Evolutionary conservation across 2,113 vertebrate species (phyloP).

Genomic region (Pelodiscus sinensis): DNA sequence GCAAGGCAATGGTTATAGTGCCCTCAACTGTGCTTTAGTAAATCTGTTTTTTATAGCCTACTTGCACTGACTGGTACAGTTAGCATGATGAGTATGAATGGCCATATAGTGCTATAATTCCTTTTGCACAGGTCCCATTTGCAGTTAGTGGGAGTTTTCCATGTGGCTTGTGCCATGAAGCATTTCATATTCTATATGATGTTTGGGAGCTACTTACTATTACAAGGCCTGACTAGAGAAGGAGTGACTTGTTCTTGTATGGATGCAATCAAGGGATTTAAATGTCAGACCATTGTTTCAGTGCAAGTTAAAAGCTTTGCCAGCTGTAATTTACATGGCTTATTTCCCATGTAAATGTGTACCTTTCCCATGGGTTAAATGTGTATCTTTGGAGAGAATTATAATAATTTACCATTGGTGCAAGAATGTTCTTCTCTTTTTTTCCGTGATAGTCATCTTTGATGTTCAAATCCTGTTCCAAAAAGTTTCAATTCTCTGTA

Average conservation of each 20-base stretch:
- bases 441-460: background rate
- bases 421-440: background rate
- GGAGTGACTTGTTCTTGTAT: slow-evolving; percentile 2
- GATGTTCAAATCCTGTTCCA: background rate
- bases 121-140: background rate
- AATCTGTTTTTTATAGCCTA: background rate
- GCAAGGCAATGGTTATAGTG: background rate
- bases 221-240: background rate
- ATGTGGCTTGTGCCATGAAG: background rate
- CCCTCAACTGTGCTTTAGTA: slow-evolving; percentile 5
- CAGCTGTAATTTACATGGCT: slow-evolving; percentile 2
- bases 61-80: background rate
- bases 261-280: background rate
- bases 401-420: background rate
- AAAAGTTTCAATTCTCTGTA: background rate
- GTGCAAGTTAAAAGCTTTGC: slow-evolving; percentile 10
- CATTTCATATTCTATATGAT: background rate
- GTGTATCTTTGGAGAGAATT: background rate
- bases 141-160: background rate
- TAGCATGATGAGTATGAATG: background rate
- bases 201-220: background rate
- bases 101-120: background rate
- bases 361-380: background rate
- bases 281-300: background rate
- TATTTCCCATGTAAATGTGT: background rate